Percentiles rank a stretch among this genome's conserved stretches.
Evolutionary conservation across 2,888 invertebrate species (phyloP).

Genomic region (Microctonus brassicae): DNA sequence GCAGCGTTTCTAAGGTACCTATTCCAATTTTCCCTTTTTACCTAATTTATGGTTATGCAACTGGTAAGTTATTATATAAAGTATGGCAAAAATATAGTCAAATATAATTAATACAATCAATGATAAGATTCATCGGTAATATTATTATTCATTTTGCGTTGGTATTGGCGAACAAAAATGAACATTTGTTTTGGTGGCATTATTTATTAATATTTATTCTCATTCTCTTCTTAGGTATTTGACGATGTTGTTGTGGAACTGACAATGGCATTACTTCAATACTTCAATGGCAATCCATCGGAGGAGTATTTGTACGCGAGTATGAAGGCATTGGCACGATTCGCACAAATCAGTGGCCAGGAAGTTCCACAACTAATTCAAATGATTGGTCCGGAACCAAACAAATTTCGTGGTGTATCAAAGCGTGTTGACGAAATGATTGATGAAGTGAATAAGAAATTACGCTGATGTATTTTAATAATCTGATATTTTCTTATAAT

Average conservation of each 20-base stretch:
- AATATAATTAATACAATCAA: background rate
- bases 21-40: conserved; percentile 45
- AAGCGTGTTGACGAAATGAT: conserved; percentile 85
- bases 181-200: background rate
- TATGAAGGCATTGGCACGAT: conserved; percentile 81
- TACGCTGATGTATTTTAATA: conserved; percentile 67
- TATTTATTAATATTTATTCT: conserved; percentile 44
- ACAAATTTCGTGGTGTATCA: conserved; percentile 85
- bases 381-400: conserved; percentile 91
- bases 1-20: conserved; percentile 76
- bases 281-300: conserved; percentile 82
- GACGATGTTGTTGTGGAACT: conserved; percentile 94
- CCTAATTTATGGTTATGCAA: background rate
- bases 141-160: too few relatives aligned
- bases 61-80: background rate
- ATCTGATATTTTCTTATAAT: background rate
- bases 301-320: conserved; percentile 87
- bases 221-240: conserved; percentile 78
- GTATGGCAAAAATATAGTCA: background rate
- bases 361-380: conserved; percentile 91
- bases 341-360: conserved; percentile 81
- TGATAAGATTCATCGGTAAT: background rate
- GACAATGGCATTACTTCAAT: conserved; percentile 91
- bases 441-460: conserved; percentile 79
- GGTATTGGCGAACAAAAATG: background rate